Evolutionary conservation across 2,113 vertebrate species (phyloP), one percentile per base, ranked within the genome.

Genomic region (Nymphicus hollandicus): DNA sequence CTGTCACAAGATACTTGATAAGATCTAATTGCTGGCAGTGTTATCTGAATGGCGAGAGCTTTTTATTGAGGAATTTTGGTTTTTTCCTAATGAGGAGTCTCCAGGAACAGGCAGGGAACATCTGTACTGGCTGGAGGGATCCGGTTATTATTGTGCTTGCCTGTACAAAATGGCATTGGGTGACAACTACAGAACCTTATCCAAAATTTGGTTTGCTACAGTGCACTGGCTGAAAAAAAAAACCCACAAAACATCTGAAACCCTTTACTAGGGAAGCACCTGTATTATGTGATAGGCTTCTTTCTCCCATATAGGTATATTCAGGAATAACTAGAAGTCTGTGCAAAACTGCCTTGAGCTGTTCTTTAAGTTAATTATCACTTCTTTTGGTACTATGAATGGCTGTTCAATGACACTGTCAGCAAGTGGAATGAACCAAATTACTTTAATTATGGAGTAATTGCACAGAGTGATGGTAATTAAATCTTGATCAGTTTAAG

Each of bases 401-500:
- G 97, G 97, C 97, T 98, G 98, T 97, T 98, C 98, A 98, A 97
- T 98, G 98, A 98, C 98, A 98, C 97, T 97, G 98, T 98, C 98
- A 99, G 98, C 95, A 89, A 98, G 99, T 99, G 98, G 98, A 99
- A 98, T 98, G 97, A 99, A 98, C 98, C 98, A 99, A 99, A 99
- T 99, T 98, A 99, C 99, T 99, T 99, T 99, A 99, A 99, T 99
- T 99, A 99, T 98, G 97, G 98, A 98, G 98, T 99, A 99, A 99
- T 99, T 99, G 99, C 98, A 97, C 98, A 98, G 98, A 99, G 98
- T 98, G 98, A 98, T 98, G 99, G 98, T 99, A 99, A 99, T 99
- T 99, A 99, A 99, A 99, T 99, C 99, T 99, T 99, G 98, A 99
- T 99, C 99, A 99, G 98, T 99, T 99, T 98, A 99, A 99, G 98